Evolutionary conservation across 30 jellyfish, hydroid and myxozoan genomes (phyloP), one percentile per base, ranked within the genome.

Genomic region (Aurelia sp.): DNA sequence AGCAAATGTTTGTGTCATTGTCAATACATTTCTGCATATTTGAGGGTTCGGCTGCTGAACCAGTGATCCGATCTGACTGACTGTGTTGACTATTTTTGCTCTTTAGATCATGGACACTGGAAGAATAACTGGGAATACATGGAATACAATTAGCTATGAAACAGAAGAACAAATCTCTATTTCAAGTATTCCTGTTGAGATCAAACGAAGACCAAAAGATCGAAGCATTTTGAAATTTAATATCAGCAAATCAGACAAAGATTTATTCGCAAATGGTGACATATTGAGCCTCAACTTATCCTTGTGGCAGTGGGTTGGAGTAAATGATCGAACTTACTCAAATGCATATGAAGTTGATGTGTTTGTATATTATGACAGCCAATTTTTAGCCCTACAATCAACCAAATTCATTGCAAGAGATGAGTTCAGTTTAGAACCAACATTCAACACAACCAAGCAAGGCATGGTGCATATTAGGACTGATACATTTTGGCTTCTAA

Each of bases 281-380:
- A 21, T 17, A 20, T 47, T 84, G 15, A 61, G 20, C 11, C 37
- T 84, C 58, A 62, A 84, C 65, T 11, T 52, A 7, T 71, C 93
- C 8, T 15, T 72, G 6, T 6, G 69, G 16, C 93, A 76, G 31
- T 72, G 81, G 87, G 27, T 78, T 51, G 77, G 65, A 35, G 55
- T 7, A 13, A 44, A 8, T 2, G 55, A 44, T 44, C 57, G 72
- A 18, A 62, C 87, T 13, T 47, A 58, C 47, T 52, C 93, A 13
- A 84, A 84, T 84, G 93, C 93, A 15, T 84, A 68, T 48, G 59
- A 84, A 3, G 52, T 84, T 21, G 81, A 73, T 17, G 18, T 51
- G 35, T 73, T 59, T 21, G 69, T 84, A 66, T 84, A 84, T 47
- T 84, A 30, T 57, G 87, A 84, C 30, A 11, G 79, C n/a, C 70